Conservation (phyloP, 2,797 vertebrate species). For the Hapalemur alaotrensis region DNA sequence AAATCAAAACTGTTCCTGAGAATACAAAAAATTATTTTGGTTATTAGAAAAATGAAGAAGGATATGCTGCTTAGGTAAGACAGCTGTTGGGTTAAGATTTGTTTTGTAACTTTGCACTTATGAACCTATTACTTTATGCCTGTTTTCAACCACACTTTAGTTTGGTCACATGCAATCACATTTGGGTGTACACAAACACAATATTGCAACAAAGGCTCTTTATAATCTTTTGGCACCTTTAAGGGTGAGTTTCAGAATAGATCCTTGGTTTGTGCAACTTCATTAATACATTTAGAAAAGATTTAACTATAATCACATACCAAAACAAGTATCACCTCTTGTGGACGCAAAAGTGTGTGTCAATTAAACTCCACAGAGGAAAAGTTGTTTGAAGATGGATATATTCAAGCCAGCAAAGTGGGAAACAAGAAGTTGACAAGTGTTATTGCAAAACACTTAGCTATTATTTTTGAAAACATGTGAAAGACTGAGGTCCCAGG, state of each 20-base stretch:
- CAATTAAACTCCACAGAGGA: not conserved
- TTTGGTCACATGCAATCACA: not conserved
- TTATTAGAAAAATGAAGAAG: not conserved
- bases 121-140: not conserved
- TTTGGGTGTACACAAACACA: not conserved
- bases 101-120: not conserved
- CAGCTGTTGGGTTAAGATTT: not conserved
- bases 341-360: not conserved
- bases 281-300: not conserved
- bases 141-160: not conserved
- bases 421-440: not conserved
- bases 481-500: not conserved
- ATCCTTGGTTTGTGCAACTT: not conserved
- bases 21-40: not conserved
- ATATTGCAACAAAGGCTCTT: not conserved
- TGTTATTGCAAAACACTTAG: conserved; percentile 16
- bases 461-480: conserved; percentile 24
- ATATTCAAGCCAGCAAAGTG: not conserved
- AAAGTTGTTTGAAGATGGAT: not conserved
- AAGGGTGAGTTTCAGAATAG: not conserved
- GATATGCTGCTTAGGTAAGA: not conserved
- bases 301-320: not conserved
- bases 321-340: not conserved
- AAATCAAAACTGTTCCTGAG: not conserved
- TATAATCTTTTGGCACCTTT: not conserved